Conservation (phyloP, 2,888 invertebrate species). For the Podotricha telesiphe region DNA sequence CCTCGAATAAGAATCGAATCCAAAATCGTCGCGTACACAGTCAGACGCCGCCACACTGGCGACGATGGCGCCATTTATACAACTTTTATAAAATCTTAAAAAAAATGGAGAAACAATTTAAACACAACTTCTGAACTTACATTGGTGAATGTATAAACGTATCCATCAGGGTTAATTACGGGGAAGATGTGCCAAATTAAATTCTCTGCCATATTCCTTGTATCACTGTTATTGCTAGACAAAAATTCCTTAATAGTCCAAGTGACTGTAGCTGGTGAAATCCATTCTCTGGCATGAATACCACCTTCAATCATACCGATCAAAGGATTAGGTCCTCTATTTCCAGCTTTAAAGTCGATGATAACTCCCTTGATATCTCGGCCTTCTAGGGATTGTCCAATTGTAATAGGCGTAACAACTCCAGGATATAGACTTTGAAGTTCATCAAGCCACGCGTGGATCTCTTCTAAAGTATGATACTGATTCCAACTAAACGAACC, state of each 20-base stretch:
- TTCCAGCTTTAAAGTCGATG: constrained; percentile 67
- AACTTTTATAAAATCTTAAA: too few relatives aligned
- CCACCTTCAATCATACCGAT: constrained; percentile 86
- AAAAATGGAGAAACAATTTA: background rate
- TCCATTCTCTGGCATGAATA: constrained; percentile 88
- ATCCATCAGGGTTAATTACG: constrained; percentile 89
- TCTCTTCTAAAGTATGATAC: constrained; percentile 84
- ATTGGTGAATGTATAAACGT: constrained; percentile 84
- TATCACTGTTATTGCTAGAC: constrained; percentile 81
- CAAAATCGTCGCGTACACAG: too few relatives aligned
- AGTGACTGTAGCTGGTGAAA: constrained; percentile 87
- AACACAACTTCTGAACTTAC: constrained; percentile 71
- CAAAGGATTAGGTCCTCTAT: constrained; percentile 55
- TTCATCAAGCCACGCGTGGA: constrained; percentile 84
- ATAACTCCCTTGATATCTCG: constrained; percentile 79
- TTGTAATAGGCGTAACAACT: constrained; percentile 74
- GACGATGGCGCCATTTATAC: too few relatives aligned
- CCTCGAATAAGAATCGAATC: too few relatives aligned
- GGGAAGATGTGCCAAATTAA: constrained; percentile 91
- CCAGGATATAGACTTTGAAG: constrained; percentile 74
- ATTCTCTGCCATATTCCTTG: constrained; percentile 84
- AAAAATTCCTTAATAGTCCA: constrained; percentile 88
- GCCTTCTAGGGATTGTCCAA: constrained; percentile 85
- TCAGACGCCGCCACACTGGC: too few relatives aligned
- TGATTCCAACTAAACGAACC: constrained; percentile 80